phyloP scores from a whole-genome alignment of 2,888 invertebrate genomes.

The Patella depressa region DNA sequence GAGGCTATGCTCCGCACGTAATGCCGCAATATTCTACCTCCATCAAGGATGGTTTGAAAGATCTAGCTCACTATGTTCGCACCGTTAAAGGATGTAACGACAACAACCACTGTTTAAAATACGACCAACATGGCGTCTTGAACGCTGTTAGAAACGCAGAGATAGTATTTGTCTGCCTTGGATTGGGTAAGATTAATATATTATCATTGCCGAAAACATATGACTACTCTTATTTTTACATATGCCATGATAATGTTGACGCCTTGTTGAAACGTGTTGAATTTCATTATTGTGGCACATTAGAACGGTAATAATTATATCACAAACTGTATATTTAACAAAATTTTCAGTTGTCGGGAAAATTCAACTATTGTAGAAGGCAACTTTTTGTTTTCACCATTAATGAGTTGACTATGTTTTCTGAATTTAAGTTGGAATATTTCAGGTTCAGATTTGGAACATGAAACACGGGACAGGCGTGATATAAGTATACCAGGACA shows the following conservation, averaged over 20 bases:
- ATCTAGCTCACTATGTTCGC: slow-evolving; percentile 37
- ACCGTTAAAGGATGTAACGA: slow-evolving; percentile 53
- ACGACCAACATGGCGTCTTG: slow-evolving; percentile 40
- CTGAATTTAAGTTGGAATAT: neutral
- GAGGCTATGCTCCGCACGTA: slow-evolving; percentile 55
- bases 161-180: slow-evolving; percentile 59
- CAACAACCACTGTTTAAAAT: slow-evolving; percentile 47
- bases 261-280: no score
- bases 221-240: no score
- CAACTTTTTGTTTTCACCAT: no score
- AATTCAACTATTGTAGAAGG: no score
- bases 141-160: slow-evolving; percentile 46
- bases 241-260: no score
- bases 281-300: no score
- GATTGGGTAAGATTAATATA: slow-evolving; percentile 44
- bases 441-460: slow-evolving; percentile 37
- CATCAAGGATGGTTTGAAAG: slow-evolving; percentile 47
- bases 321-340: no score
- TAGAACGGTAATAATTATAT: no score
- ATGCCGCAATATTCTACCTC: slow-evolving; percentile 47
- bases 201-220: no score
- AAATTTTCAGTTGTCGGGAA: no score
- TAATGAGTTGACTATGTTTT: no score
- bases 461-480: slow-evolving; percentile 55
- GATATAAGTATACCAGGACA: slow-evolving; percentile 57